A percentile compares a stretch with the other conserved stretches of the same genome.
Evolutionary conservation across 2,888 invertebrate genomes (phyloP).

Genomic region (Sarcophaga rosellei): DNA sequence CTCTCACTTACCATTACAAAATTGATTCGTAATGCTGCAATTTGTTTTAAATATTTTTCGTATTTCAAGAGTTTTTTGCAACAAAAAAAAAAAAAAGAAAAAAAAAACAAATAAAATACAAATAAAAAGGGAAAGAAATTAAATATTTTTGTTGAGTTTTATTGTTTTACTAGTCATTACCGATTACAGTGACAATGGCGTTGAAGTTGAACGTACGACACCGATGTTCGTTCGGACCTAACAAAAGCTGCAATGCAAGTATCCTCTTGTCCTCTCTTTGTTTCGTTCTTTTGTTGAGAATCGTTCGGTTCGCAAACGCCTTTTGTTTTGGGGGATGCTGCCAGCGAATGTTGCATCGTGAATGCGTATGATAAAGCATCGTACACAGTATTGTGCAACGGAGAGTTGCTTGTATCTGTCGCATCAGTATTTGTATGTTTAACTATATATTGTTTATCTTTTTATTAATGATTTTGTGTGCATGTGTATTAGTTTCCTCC

Average conservation of each 20-base stretch:
- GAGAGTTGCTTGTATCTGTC: too few relatives aligned
- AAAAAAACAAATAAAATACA: too few relatives aligned
- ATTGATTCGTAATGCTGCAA: conserved; percentile 61
- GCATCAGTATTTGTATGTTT: conserved; percentile 11
- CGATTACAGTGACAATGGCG: conserved; percentile 34
- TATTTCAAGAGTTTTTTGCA: conserved; percentile 44
- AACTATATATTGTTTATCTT: conserved; percentile 48
- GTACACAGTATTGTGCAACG: not conserved
- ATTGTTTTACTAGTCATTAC: conserved; percentile 45
- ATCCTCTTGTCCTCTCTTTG: conserved; percentile 39
- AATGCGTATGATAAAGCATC: conserved; percentile 41
- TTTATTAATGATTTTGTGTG: conserved; percentile 47
- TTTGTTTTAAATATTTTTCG: conserved; percentile 14
- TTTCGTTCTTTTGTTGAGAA: not conserved
- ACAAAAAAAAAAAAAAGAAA: too few relatives aligned
- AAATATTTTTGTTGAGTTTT: conserved; percentile 25
- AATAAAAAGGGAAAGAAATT: too few relatives aligned
- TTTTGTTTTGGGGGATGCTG: conserved; percentile 20
- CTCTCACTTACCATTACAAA: not conserved
- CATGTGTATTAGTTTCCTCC: conserved; percentile 17
- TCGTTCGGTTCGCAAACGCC: conserved; percentile 1
- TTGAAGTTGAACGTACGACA: conserved; percentile 48
- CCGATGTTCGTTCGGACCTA: not conserved
- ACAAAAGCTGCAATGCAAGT: conserved; percentile 40
- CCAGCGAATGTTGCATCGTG: conserved; percentile 8